Evolutionary conservation across 2,113 vertebrate species (phyloP).

Genomic region (Gorsachius goisagi): DNA sequence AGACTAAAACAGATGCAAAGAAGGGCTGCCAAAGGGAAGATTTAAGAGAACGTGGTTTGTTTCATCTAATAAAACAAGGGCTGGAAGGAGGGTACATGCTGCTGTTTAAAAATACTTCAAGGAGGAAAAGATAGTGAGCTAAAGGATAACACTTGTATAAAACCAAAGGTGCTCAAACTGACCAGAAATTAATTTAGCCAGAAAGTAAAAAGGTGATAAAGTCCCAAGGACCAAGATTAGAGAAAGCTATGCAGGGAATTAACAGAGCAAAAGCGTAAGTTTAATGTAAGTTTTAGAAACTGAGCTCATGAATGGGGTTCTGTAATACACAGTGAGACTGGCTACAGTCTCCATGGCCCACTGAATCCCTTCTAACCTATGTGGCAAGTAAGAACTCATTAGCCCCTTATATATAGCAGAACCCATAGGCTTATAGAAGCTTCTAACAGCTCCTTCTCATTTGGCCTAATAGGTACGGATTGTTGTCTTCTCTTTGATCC

Average conservation of each 20-base stretch:
- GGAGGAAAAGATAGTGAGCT: background rate
- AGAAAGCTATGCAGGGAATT: background rate
- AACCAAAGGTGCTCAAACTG: background rate
- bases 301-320: background rate
- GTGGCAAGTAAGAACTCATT: background rate
- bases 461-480: background rate
- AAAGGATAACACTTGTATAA: background rate
- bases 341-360: background rate
- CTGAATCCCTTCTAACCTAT: background rate
- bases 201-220: background rate
- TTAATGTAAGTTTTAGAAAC: background rate
- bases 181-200: background rate
- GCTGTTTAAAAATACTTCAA: background rate
- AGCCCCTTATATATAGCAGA: background rate
- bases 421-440: background rate
- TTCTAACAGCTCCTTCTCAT: background rate
- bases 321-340: background rate
- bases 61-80: background rate
- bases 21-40: conserved; percentile 7
- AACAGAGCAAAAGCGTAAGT: background rate
- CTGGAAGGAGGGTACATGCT: background rate
- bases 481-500: background rate
- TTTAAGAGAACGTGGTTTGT: background rate
- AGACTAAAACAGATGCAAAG: conserved; percentile 37
- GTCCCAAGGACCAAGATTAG: background rate